Evolutionary conservation across 2,113 vertebrate genomes (phyloP).

Genomic region (Eleginops maclovinus): DNA sequence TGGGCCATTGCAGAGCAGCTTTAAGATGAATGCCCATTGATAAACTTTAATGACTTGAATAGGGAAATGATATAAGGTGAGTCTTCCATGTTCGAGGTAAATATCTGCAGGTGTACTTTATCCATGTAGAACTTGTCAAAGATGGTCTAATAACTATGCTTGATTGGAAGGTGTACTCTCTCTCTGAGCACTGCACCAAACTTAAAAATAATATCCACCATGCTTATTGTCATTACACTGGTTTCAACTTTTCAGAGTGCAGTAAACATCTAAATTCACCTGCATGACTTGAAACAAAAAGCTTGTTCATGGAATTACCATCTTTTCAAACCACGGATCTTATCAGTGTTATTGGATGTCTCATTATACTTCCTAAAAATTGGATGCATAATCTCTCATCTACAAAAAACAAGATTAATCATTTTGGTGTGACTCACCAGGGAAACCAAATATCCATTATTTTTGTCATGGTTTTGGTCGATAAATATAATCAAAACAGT

Average conservation of each 20-base stretch:
- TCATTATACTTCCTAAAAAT: neutral
- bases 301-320: neutral
- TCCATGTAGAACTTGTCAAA: neutral
- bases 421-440: constrained; percentile 11
- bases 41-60: neutral
- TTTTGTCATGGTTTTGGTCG: constrained; percentile 13
- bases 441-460: neutral
- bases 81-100: neutral
- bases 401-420: neutral
- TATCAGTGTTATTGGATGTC: neutral
- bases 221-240: neutral
- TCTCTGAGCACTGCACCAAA: neutral
- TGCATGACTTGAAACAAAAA: neutral
- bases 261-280: neutral
- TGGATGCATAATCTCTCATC: neutral
- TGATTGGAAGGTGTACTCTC: neutral
- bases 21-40: neutral
- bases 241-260: neutral
- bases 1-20: neutral
- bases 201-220: neutral
- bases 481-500: neutral
- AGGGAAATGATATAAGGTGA: neutral
- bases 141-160: neutral
- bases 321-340: neutral
- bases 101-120: constrained; percentile 2